Percentiles rank a stretch among this genome's conserved stretches.
These are phyloP conservation scores for Anniella stebbinsi DNA, from an alignment of 2,797 vertebrate genomes.

Conservation along the genomic window DNA sequence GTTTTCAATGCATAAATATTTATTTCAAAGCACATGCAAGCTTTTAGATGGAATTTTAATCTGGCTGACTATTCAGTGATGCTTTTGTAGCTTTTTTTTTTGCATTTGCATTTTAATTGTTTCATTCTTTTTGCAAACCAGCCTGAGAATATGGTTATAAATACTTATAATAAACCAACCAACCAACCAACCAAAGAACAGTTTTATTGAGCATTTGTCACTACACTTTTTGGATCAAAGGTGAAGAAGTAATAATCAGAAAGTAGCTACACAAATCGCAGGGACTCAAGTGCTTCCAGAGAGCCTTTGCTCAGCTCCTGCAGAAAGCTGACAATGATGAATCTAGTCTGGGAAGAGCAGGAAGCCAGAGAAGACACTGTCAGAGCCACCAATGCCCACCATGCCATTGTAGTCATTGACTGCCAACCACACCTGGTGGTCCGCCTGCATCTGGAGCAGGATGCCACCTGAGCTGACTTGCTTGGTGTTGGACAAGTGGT, in stretches of 20 bases:
- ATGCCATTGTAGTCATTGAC: constrained; percentile 83
- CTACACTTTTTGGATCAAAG: not conserved
- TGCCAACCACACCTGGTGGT: constrained; percentile 79
- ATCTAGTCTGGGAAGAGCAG: constrained; percentile 82
- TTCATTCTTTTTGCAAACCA: not conserved
- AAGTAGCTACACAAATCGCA: fast-evolving
- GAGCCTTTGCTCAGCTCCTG: fast-evolving
- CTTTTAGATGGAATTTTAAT: not conserved
- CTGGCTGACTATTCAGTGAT: not conserved
- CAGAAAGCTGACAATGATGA: fast-evolving
- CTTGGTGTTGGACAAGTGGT: constrained; percentile 75
- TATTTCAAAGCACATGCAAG: not conserved
- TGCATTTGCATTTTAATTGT: not conserved
- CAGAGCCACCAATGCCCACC: constrained; percentile 72
- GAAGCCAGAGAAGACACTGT: constrained; percentile 89
- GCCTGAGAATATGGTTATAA: not conserved
- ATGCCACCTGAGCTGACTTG: constrained; percentile 84
- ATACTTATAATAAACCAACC: not conserved
- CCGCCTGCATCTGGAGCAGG: constrained; percentile 70
- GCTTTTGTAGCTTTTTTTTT: not conserved
- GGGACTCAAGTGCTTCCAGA: fast-evolving
- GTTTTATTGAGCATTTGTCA: not conserved
- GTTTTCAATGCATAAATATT: not conserved
- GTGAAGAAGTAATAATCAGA: not conserved
- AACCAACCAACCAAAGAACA: not conserved